Base-by-base conservation (phyloP, 2,113 vertebrate genomes). In the Notothenia rossii region DNA sequence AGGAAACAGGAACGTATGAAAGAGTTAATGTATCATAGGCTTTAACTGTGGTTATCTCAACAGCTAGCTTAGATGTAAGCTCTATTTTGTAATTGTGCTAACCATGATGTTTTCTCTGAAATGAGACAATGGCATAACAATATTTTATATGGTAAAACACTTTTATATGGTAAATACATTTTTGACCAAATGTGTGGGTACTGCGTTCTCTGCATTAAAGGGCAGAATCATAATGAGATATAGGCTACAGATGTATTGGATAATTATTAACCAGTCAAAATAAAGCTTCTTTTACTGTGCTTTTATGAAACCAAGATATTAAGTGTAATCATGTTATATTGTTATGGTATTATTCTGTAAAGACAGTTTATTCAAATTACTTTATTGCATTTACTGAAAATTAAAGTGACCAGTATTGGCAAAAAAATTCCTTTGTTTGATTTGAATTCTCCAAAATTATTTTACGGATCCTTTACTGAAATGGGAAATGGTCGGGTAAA, bases 351-450 rank as follows among this genome's bases (percentile, higher is more conserved):
- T 66, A 72, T 79, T 56, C 56, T 78, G 20, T 45, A 48, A 43
- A 68, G 43, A 22, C 14, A 58, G 8, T 65, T 78, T n/a, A 14
- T 14, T 10, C 46, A 45, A 64, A 58, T 11, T 0, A 7, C 22
- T 66, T 45, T 58, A 7, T 69, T 53, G 55, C 15, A 75, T 50
- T 63, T 10, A 25, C 65, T 10, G 54, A 63, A 12, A 81, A 86
- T 91, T 92, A 88, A 88, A 90, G 40, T 43, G 9, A 72, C 63
- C 10, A 58, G 5, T 56, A 43, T 54, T 54, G 62, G n/a, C 18
- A 20, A 48, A 15, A 49, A 74, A 60, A 10, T 15, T 29, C 64
- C 10, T 40, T 64, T 67, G 29, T n/a, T 29, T 17, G 2, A n/a
- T 62, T 22, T 48, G 4, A 14, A 61, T 29, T n/a, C n/a, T 58